phyloP scores from a whole-genome alignment of 2,113 vertebrate species.

The Uria lomvia region DNA sequence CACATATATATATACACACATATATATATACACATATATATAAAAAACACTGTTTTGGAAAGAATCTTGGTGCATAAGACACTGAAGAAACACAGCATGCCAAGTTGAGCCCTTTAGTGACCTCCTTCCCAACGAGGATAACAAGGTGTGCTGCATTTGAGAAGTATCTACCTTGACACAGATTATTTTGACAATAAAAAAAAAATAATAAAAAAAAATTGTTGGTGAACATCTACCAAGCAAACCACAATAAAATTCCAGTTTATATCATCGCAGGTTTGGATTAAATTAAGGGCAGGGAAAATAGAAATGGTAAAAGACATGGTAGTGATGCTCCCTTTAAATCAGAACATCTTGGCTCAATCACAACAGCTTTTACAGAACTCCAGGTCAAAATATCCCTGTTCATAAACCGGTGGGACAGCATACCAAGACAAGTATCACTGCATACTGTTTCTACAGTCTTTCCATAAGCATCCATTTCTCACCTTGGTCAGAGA shows the following conservation, averaged over 20 bases:
- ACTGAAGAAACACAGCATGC: background rate
- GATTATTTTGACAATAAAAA: background rate
- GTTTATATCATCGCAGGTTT: background rate
- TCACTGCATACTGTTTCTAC: background rate
- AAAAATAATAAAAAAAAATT: too few species aligned
- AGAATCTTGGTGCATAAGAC: background rate
- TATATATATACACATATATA: too few species aligned
- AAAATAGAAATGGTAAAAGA: background rate
- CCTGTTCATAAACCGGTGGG: background rate
- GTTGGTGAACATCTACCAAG: background rate
- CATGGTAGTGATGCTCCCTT: background rate
- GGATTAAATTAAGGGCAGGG: background rate
- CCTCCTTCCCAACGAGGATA: background rate
- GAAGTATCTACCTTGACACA: background rate
- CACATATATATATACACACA: too few species aligned
- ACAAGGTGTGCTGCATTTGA: background rate
- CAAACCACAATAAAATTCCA: background rate
- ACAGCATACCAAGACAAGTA: background rate
- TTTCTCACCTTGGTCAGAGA: background rate
- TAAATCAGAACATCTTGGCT: background rate
- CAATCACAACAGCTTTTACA: background rate
- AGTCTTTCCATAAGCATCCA: background rate
- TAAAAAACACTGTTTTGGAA: background rate
- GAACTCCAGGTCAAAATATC: background rate
- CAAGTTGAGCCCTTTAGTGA: background rate